Conservation (phyloP, 2,888 invertebrate species). For the Cryptocephalus moraei region DNA sequence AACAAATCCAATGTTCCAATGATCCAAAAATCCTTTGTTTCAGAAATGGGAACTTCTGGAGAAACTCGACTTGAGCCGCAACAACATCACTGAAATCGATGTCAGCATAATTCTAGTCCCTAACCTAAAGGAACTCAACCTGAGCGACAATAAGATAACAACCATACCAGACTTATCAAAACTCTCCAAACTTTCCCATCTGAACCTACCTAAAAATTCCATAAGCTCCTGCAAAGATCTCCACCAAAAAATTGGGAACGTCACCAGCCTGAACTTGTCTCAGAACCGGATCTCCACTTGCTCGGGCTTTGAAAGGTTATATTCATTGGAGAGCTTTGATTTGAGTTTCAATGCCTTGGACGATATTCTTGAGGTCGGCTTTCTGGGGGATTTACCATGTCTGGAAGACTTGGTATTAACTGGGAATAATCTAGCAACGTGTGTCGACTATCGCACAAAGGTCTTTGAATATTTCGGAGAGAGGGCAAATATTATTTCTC, state of each 20-base stretch:
- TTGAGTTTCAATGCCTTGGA: slow-evolving; percentile 76
- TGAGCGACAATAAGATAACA: slow-evolving; percentile 70
- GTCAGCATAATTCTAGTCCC: slow-evolving; percentile 69
- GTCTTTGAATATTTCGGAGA: slow-evolving; percentile 80
- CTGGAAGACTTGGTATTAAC: slow-evolving; percentile 78
- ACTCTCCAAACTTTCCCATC: slow-evolving; percentile 62
- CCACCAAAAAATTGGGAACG: slow-evolving; percentile 79
- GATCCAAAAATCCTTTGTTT: slow-evolving; percentile 20
- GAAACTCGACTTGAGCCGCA: slow-evolving; percentile 66
- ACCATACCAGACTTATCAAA: slow-evolving; percentile 67
- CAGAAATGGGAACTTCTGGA: slow-evolving; percentile 62
- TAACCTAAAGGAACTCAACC: slow-evolving; percentile 56
- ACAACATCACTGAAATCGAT: slow-evolving; percentile 68
- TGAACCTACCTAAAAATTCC: slow-evolving; percentile 74
- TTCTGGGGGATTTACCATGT: slow-evolving; percentile 73
- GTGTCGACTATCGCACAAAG: slow-evolving; percentile 82
- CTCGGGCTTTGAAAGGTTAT: slow-evolving; percentile 67
- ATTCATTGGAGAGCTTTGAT: slow-evolving; percentile 77
- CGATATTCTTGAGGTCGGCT: slow-evolving; percentile 69
- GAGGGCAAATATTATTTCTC: slow-evolving; percentile 69
- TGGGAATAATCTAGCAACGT: slow-evolving; percentile 81
- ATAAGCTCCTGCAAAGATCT: slow-evolving; percentile 63
- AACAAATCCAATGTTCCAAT: too few species aligned
- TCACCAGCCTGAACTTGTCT: slow-evolving; percentile 74
- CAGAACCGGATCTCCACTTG: slow-evolving; percentile 71